Evolutionary conservation across 2,113 vertebrate species (phyloP).

Genomic region (Suncus etruscus): DNA sequence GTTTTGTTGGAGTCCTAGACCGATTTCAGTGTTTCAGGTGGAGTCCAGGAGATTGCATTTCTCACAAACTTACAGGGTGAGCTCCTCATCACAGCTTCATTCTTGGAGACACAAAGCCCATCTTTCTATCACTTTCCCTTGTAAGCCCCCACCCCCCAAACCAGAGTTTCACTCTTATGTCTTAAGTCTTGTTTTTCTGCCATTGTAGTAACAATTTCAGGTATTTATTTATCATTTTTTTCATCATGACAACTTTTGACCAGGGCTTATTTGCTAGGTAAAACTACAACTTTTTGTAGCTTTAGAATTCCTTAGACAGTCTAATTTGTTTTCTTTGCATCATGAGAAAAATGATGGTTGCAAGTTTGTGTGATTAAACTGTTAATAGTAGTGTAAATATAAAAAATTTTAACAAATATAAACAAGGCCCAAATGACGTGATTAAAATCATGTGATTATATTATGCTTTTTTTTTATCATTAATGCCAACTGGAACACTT

Average conservation of each 20-base stretch:
- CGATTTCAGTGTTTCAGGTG: not conserved
- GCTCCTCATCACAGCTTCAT: not conserved
- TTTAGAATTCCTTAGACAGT: conserved; percentile 54
- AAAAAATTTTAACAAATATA: conserved; percentile 73
- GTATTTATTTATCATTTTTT: no score
- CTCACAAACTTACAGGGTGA: not conserved
- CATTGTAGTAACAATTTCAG: not conserved
- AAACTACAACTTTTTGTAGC: conserved; percentile 37
- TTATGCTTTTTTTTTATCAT: conserved; percentile 50
- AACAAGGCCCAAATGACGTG: conserved; percentile 50
- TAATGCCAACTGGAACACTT: not conserved
- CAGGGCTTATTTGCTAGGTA: not conserved
- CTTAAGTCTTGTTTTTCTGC: conserved; percentile 12
- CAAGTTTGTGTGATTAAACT: conserved; percentile 64
- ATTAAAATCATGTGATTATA: conserved; percentile 39
- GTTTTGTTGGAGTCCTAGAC: not conserved
- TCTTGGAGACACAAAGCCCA: not conserved
- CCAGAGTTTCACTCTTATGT: not conserved
- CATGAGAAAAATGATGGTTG: conserved; percentile 74
- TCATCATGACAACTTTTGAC: no score
- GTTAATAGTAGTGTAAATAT: conserved; percentile 68
- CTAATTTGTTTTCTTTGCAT: conserved; percentile 47
- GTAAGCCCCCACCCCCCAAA: not conserved
- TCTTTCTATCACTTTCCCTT: not conserved
- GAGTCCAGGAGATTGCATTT: not conserved